Percentiles rank a stretch among this genome's conserved stretches.
phyloP scores from a whole-genome alignment of 64 coral and sea anemone species.

The Astreopora myriophthalma region DNA sequence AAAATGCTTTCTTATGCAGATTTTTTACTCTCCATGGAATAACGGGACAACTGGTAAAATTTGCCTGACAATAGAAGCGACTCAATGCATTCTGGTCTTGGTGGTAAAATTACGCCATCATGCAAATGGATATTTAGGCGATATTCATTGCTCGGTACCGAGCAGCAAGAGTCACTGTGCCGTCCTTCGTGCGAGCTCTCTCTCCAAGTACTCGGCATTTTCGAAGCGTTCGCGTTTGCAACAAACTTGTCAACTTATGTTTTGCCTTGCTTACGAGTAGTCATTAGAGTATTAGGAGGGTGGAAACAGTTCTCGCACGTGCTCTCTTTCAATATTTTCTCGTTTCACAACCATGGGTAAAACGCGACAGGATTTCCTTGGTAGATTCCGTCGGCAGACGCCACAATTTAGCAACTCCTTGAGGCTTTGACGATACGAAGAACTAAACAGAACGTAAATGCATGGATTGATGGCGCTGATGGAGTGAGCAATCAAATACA shows the following conservation, averaged over 20 bases:
- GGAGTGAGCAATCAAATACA: constrained; percentile 43
- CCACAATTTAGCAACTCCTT: neutral
- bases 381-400: neutral
- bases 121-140: no score
- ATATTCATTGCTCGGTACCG: no score
- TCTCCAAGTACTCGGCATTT: no score
- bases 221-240: no score
- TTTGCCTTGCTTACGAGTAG: neutral
- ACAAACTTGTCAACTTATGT: neutral
- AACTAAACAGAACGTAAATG: constrained; percentile 45
- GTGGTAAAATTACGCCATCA: no score
- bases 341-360: neutral
- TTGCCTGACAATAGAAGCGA: no score
- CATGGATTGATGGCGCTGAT: constrained; percentile 51
- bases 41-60: no score
- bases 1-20: no score
- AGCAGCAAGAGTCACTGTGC: no score
- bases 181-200: no score
- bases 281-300: neutral
- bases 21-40: no score
- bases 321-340: neutral
- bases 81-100: no score
- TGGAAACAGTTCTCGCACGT: neutral
- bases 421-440: constrained; percentile 22
- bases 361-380: neutral